phyloP scores from a whole-genome alignment of 2,113 vertebrate species.

The Turnix velox region DNA sequence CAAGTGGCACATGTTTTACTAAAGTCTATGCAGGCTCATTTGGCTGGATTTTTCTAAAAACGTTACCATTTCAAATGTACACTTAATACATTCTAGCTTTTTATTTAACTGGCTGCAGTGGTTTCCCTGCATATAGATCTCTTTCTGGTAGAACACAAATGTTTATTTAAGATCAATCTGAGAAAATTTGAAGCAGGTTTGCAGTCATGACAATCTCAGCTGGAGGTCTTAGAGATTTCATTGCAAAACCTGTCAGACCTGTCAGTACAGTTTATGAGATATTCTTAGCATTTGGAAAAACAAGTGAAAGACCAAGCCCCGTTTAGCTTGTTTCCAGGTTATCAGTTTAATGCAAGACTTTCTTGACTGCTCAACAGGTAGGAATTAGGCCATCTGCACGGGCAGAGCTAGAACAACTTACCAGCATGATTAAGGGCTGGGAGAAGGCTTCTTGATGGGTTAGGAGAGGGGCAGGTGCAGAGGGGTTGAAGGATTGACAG shows the following conservation, averaged over 20 bases:
- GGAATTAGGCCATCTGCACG: background rate
- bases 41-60: background rate
- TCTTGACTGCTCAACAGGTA: background rate
- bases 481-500: background rate
- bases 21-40: background rate
- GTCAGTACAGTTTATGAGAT: background rate
- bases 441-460: background rate
- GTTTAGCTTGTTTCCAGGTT: background rate
- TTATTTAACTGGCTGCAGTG: background rate
- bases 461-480: background rate
- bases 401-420: background rate
- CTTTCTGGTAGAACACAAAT: background rate
- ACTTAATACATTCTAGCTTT: background rate
- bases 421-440: background rate
- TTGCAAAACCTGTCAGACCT: background rate
- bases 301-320: accelerated
- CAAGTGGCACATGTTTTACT: background rate
- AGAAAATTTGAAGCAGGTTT: background rate
- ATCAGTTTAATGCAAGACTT: background rate
- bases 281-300: background rate
- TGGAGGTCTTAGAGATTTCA: conserved; percentile 1
- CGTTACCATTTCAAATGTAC: background rate
- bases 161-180: conserved; percentile 32
- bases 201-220: background rate
- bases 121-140: background rate